Evolutionary conservation across 2,113 vertebrate genomes (phyloP), one percentile per base, ranked within the genome.

Genomic region (Callionymus lyra): DNA sequence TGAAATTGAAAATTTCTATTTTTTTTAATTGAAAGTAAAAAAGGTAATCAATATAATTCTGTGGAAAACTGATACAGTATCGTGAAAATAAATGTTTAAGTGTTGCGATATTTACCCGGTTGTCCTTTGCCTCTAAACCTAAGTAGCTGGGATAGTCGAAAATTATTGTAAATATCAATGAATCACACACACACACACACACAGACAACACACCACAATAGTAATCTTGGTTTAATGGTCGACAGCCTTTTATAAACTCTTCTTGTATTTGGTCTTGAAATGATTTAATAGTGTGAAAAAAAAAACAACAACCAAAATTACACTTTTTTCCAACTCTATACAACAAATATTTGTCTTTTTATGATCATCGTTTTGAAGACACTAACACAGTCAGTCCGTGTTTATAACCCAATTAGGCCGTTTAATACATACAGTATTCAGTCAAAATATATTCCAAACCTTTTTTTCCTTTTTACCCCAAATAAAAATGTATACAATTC

Each of bases 371-470:
- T 42, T 79, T n/a, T n/a, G n/a, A 69, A 60, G 53, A 38, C 47
- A 50, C 59, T 65, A 35, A 67, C 62, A 60, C 38, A 45, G 59
- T 71, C 41, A 55, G 54, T 61, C 60, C 60, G 52, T 67, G 18
- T 50, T 38, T 60, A 68, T 35, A 41, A 40, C 39, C 44, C 70
- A 56, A 55, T 57, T 46, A 53, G 62, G 59, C 56, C 35, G 65
- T 77, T 75, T 79, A 78, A 78, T 72, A 78, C 56, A 73, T 56
- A 77, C 70, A 77, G 67, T 73, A 76, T 65, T 72, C 73, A 58
- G 64, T 68, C 69, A 70, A 65, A 68, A 59, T 71, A 76, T 70
- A 70, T 65, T 75, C 70, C 55, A 41, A 74, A 6, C 56, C 46
- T 14, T 61, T 42, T 31, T n/a, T n/a, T n/a, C 48, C 50, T 13